Evolutionary conservation across 1,140 invertebrate species (phyloP).

Genomic region (Tetramorium simillimum): DNA sequence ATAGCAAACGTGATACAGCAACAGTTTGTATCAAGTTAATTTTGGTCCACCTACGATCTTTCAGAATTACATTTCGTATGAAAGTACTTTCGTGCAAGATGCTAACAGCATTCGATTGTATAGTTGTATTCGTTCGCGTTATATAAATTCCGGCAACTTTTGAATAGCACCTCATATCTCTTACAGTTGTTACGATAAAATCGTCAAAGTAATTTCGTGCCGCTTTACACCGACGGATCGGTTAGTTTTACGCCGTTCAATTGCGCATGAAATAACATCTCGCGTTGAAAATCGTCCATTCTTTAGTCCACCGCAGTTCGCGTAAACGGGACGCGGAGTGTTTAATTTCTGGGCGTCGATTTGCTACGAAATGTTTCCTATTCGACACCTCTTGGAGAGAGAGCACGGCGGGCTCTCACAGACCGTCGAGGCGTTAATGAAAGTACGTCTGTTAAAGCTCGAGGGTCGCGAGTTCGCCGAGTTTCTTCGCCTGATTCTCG

Average conservation of each 20-base stretch:
- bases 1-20: too few relatives aligned
- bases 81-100: too few relatives aligned
- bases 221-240: neutral
- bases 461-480: slow-evolving; percentile 73
- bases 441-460: slow-evolving; percentile 80
- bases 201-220: neutral
- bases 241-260: neutral
- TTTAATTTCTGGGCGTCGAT: slow-evolving; percentile 68
- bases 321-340: slow-evolving; percentile 44
- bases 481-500: slow-evolving; percentile 74
- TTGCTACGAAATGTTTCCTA: slow-evolving; percentile 71
- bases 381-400: slow-evolving; percentile 61
- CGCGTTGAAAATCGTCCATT: neutral
- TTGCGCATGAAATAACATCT: neutral
- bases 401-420: slow-evolving; percentile 51
- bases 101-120: too few relatives aligned
- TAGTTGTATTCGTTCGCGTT: too few relatives aligned
- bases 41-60: too few relatives aligned
- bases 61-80: too few relatives aligned
- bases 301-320: neutral
- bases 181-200: neutral
- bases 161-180: neutral
- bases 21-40: too few relatives aligned
- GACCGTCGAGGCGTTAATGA: slow-evolving; percentile 78
- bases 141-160: too few relatives aligned